A percentile compares a stretch with the other conserved stretches of the same genome.
Evolutionary conservation across 2,888 invertebrate genomes (phyloP).

Genomic region (Cryptosula pallasiana): DNA sequence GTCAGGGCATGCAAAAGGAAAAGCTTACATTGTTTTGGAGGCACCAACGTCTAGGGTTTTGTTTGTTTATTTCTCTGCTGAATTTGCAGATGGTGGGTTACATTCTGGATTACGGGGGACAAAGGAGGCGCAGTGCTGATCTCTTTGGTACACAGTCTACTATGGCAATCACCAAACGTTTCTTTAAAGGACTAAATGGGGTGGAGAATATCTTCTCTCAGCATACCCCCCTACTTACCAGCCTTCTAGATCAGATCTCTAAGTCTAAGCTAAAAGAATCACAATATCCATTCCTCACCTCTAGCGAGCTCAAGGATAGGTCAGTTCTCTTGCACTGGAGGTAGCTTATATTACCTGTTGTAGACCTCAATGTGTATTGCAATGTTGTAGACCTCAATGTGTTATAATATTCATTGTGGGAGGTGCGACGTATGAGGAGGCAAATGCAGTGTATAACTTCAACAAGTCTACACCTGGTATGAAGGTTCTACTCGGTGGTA

Average conservation of each 20-base stretch:
- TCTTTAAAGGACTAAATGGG: slow-evolving; percentile 71
- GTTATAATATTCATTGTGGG: slow-evolving; percentile 95
- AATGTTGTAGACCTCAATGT: slow-evolving; percentile 70
- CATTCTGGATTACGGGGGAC: slow-evolving; percentile 78
- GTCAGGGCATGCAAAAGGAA: no score
- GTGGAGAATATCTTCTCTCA: slow-evolving; percentile 99
- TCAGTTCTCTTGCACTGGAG: slow-evolving; percentile 29
- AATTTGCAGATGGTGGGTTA: slow-evolving; percentile 61
- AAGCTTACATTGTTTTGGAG: no score
- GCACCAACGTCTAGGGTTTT: no score
- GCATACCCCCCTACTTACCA: slow-evolving; percentile 85
- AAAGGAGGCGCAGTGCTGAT: slow-evolving; percentile 71
- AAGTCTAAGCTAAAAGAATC: slow-evolving; percentile 84
- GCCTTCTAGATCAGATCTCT: slow-evolving; percentile 80
- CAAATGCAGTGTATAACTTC: slow-evolving; percentile 71
- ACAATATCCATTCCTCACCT: slow-evolving; percentile 75
- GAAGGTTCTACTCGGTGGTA: slow-evolving; percentile 82
- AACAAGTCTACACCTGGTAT: slow-evolving; percentile 67
- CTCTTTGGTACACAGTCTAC: slow-evolving; percentile 75
- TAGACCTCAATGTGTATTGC: slow-evolving; percentile 84
- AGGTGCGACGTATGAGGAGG: slow-evolving; percentile 93
- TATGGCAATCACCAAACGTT: slow-evolving; percentile 84
- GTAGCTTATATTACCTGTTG: no score
- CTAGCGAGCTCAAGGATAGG: slow-evolving; percentile 54
- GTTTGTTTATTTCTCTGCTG: no score